Percentiles rank a stretch among this genome's conserved stretches.
Evolutionary conservation across 2,888 invertebrate species (phyloP).

Genomic region (Nomada goodeniana): DNA sequence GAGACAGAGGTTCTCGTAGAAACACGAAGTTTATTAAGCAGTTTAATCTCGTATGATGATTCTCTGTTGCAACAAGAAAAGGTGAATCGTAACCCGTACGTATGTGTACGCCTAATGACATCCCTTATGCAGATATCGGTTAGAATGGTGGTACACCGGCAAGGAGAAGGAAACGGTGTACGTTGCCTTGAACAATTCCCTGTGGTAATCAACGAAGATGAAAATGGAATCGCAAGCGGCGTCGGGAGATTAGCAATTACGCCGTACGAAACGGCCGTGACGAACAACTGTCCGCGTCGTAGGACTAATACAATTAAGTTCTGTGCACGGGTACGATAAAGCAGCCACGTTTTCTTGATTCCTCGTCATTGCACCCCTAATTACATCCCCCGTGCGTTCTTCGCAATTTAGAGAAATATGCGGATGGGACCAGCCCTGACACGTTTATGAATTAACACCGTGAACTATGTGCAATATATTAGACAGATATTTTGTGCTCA

Average conservation of each 20-base stretch:
- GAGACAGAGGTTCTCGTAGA: not conserved
- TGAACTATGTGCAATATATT: not conserved
- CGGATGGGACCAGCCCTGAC: not conserved
- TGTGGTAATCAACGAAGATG: conserved; percentile 39
- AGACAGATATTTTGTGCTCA: not conserved
- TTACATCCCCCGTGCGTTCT: conserved; percentile 6
- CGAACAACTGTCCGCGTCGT: conserved; percentile 33
- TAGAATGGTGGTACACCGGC: not conserved
- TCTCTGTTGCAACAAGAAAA: not conserved
- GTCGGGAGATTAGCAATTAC: conserved; percentile 47
- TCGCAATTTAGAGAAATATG: conserved; percentile 19
- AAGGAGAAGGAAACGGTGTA: conserved; percentile 10
- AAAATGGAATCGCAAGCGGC: conserved; percentile 34
- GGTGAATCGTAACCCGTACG: not conserved
- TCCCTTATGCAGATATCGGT: not conserved
- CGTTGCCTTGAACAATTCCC: conserved; percentile 18
- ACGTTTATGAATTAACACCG: not conserved
- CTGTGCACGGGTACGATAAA: conserved; percentile 4
- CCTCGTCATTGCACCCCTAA: conserved; percentile 14
- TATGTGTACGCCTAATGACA: not conserved
- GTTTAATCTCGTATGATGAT: not conserved
- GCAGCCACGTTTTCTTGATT: conserved; percentile 25
- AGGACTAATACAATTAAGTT: conserved; percentile 33
- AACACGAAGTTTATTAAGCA: not conserved
- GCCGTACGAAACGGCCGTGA: conserved; percentile 6